Evolutionary conservation across 2,888 invertebrate genomes (phyloP), one percentile per base, ranked within the genome.

Genomic region (Luperina testacea): DNA sequence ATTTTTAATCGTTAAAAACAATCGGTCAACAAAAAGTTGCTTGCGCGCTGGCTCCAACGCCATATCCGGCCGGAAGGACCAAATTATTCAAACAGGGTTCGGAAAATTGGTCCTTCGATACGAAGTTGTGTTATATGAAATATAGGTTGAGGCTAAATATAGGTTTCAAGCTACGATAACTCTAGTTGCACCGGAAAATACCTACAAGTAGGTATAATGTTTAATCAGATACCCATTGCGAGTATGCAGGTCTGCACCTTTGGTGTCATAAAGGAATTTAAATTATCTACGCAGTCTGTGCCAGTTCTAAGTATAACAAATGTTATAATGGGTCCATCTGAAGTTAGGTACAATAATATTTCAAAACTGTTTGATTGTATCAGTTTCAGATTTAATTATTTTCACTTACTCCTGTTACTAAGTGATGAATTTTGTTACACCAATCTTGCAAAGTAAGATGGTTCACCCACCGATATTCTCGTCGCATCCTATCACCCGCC

Each of bases 271-370:
- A 75, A 80, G 20, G 0, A 68, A 42, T 64, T 74, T 20, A 9
- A n/a, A 64, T 72, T 70, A 45, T 45, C 13, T 45, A 45, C 67
- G 15, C 32, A 69, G 15, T 67, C 38, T 38, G 20, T 53, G 27
- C 73, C 48, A 70, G 61, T 63, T 73, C 27, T 57, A 32, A 15
- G 24, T 59, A 57, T n/a, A 70, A 63, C 24, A 59, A 59, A 63
- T 32, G 9, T 51, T 85, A 78, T 82, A 80, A 76, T 64, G 75
- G 53, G 72, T 67, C 27, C 64, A 77, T 82, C 75, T 67, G n/a
- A 64, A 51, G 65, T 70, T 64, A 45, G 45, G 45, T 45, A 64
- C 70, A 38, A 64, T n/a, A 38, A 48, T 64, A 72, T 69, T 74
- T 73, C 73, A 59, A 24, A 63, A 59, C 38, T 45, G 7, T 42